These are phyloP conservation scores for Anseranas semipalmata DNA, from an alignment of 2,113 vertebrate genomes.

Conservation along the genomic window DNA sequence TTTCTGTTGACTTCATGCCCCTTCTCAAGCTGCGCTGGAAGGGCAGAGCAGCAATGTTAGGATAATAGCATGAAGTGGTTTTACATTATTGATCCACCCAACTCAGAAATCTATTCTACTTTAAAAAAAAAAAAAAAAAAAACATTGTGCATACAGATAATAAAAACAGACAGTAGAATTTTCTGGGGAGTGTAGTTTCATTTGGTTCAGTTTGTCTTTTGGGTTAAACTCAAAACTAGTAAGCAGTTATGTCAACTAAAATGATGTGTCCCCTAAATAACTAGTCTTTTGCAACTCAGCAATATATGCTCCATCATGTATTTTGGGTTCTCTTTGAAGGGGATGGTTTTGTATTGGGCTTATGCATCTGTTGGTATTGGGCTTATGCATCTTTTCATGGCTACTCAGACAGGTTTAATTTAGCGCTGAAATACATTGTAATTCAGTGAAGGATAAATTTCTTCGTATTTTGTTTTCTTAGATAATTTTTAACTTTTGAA, in stretches of 20 bases:
- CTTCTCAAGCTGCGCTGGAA: background rate
- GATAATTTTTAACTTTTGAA: background rate
- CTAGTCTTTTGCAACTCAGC: background rate
- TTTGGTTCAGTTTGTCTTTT: background rate
- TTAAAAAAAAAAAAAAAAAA: background rate
- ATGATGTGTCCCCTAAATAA: background rate
- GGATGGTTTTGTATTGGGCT: background rate
- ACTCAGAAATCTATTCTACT: background rate
- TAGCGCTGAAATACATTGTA: background rate
- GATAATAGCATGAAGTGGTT: background rate
- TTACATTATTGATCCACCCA: accelerated
- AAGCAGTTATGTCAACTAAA: background rate
- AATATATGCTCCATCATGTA: too few relatives aligned
- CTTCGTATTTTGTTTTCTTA: background rate
- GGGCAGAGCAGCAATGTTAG: background rate
- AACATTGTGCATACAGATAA: too few relatives aligned
- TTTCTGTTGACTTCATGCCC: background rate
- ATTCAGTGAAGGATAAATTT: background rate
- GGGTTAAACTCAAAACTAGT: background rate
- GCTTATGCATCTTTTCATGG: background rate
- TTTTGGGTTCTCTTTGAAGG: background rate
- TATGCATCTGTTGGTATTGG: background rate
- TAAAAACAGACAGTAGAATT: background rate
- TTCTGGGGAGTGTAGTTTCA: background rate
- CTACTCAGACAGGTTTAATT: background rate